These are phyloP conservation scores for Oplegnathus fasciatus DNA, from an alignment of 2,113 vertebrate genomes.

Conservation along the genomic window DNA sequence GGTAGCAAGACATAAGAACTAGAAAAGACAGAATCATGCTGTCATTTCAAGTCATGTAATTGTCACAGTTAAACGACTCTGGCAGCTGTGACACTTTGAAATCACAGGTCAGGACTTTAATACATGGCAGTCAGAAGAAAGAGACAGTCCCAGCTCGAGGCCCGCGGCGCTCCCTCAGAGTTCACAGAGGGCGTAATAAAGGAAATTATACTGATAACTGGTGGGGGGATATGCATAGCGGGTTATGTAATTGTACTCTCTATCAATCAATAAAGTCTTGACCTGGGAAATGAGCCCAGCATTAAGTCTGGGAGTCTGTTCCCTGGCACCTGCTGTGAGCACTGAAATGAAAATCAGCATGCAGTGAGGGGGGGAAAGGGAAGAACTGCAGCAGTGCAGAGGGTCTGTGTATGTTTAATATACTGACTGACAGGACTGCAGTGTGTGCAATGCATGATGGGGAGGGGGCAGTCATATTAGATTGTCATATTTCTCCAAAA, in stretches of 20 bases:
- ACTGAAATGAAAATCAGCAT: slow-evolving; percentile 72
- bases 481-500: slow-evolving; percentile 11
- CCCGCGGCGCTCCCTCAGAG: slow-evolving; percentile 52
- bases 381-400: slow-evolving; percentile 12
- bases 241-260: slow-evolving; percentile 75
- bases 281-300: slow-evolving; percentile 73
- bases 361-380: not conserved
- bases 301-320: slow-evolving; percentile 54
- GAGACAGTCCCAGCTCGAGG: slow-evolving; percentile 16
- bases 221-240: slow-evolving; percentile 55
- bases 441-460: slow-evolving; percentile 1
- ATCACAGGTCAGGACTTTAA: slow-evolving; percentile 68
- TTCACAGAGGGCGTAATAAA: slow-evolving; percentile 68
- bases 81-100: slow-evolving; percentile 61
- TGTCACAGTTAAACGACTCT: slow-evolving; percentile 48
- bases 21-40: slow-evolving; percentile 37
- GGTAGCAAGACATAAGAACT: slow-evolving; percentile 2
- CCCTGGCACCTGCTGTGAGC: slow-evolving; percentile 60
- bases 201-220: slow-evolving; percentile 74
- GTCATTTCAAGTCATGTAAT: slow-evolving; percentile 50
- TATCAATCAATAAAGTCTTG: slow-evolving; percentile 78
- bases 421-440: slow-evolving; percentile 57
- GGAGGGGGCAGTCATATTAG: no score
- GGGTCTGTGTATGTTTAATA: not conserved
- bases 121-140: slow-evolving; percentile 18